Evolutionary conservation across 1,140 invertebrate genomes (phyloP).

Genomic region (Cydia amplana): DNA sequence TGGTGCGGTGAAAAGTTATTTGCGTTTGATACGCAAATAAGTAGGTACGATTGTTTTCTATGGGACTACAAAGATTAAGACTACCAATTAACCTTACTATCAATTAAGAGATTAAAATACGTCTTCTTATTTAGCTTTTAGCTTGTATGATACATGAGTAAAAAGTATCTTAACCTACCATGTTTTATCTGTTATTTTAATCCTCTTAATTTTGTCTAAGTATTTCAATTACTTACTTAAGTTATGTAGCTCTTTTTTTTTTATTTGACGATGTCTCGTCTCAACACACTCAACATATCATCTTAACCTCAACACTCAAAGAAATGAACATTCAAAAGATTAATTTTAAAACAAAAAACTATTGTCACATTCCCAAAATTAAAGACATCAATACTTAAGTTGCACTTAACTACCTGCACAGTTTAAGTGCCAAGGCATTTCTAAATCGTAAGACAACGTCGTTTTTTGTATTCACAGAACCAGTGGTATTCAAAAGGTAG

Average conservation of each 20-base stretch:
- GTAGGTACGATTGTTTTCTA: background rate
- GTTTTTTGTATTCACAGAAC: conserved; percentile 45
- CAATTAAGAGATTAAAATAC: too few relatives aligned
- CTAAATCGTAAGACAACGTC: conserved; percentile 24
- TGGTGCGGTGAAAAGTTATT: background rate
- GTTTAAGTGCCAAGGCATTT: background rate
- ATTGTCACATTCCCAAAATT: conserved; percentile 6
- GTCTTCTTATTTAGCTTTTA: too few relatives aligned
- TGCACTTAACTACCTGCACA: conserved; percentile 24
- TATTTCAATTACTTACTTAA: too few relatives aligned
- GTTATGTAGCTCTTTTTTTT: too few relatives aligned
- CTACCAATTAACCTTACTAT: too few relatives aligned
- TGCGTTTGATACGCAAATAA: background rate
- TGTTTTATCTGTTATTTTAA: too few relatives aligned
- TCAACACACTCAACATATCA: too few relatives aligned
- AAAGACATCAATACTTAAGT: conserved; percentile 13
- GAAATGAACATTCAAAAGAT: conserved; percentile 4
- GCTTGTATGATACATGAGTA: too few relatives aligned
- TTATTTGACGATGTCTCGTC: too few relatives aligned
- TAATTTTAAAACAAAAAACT: conserved; percentile 1
- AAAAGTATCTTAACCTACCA: too few relatives aligned
- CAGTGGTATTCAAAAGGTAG: conserved; percentile 48
- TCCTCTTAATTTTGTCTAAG: too few relatives aligned
- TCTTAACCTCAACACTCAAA: background rate
- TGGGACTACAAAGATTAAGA: too few relatives aligned